Evolutionary conservation across 1,140 invertebrate genomes (phyloP).

Genomic region (Zaprionus vittiger): DNA sequence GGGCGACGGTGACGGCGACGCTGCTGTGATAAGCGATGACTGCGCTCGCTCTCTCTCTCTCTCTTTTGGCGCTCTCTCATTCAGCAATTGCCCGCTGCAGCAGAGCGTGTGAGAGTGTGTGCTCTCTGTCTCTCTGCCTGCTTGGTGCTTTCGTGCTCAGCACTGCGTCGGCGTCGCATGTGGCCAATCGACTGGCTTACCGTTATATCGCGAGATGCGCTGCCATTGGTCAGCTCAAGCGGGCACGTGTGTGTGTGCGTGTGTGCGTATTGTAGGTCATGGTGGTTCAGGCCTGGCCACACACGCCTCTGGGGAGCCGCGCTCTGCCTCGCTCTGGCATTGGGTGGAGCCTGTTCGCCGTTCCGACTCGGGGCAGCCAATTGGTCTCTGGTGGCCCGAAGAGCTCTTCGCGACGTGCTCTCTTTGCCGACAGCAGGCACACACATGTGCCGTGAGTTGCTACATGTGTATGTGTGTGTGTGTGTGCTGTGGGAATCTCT

Average conservation of each 20-base stretch:
- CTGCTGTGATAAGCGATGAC: constrained; percentile 35
- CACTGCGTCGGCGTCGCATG: constrained; percentile 34
- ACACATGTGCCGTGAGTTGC: background rate
- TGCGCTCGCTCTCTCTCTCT: background rate
- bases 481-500: background rate
- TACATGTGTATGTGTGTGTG: constrained; percentile 2
- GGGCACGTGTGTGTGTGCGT: background rate
- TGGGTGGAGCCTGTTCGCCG: constrained; percentile 41
- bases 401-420: constrained; percentile 12
- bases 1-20: background rate
- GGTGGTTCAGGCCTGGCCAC: constrained; percentile 31
- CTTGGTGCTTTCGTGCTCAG: background rate
- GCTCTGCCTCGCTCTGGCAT: constrained; percentile 21
- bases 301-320: constrained; percentile 14
- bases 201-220: constrained; percentile 17
- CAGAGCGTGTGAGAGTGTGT: background rate
- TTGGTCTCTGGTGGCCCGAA: constrained; percentile 8
- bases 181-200: constrained; percentile 40
- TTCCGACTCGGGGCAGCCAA: constrained; percentile 12
- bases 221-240: constrained; percentile 23
- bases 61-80: constrained; percentile 19
- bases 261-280: constrained; percentile 39
- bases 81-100: constrained; percentile 35
- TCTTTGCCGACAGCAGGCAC: constrained; percentile 13
- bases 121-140: constrained; percentile 13